These are phyloP conservation scores for Ecdyonurus torrentis DNA, from an alignment of 2,888 invertebrate genomes.

Conservation along the genomic window DNA sequence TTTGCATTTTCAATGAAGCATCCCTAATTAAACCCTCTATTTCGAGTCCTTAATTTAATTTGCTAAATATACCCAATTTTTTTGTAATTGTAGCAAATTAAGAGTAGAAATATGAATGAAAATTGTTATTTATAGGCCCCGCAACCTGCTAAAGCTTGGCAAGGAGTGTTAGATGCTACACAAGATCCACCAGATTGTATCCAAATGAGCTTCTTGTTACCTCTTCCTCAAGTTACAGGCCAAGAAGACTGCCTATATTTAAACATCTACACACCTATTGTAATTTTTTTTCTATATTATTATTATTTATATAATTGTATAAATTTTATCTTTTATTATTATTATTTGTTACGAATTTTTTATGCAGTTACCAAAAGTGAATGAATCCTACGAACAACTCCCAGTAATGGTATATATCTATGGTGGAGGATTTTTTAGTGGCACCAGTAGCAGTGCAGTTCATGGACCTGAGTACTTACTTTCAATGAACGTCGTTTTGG, in stretches of 20 bases:
- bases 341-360: too few species aligned
- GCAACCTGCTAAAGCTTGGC: slow-evolving; percentile 33
- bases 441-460: slow-evolving; percentile 2
- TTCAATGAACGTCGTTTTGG: slow-evolving; percentile 5
- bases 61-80: too few species aligned
- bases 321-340: too few species aligned
- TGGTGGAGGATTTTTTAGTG: slow-evolving; percentile 8
- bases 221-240: slow-evolving; percentile 21
- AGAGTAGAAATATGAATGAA: too few species aligned
- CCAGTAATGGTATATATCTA: slow-evolving; percentile 10
- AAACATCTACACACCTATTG: slow-evolving; percentile 30
- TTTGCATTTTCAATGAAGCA: too few species aligned
- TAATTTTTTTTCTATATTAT: too few species aligned
- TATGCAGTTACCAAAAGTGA: too few species aligned
- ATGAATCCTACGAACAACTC: too few species aligned
- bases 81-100: too few species aligned
- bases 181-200: slow-evolving; percentile 25
- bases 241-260: slow-evolving; percentile 33
- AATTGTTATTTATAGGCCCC: slow-evolving; percentile 41
- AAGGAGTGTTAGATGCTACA: slow-evolving; percentile 20
- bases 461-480: slow-evolving; percentile 7
- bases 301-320: too few species aligned
- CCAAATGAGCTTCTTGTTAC: slow-evolving; percentile 28
- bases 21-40: too few species aligned
- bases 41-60: too few species aligned